Percentiles rank a stretch among this genome's conserved stretches.
These are phyloP conservation scores for Hyperoplus immaculatus DNA, from an alignment of 2,797 vertebrate species.

Conservation along the genomic window DNA sequence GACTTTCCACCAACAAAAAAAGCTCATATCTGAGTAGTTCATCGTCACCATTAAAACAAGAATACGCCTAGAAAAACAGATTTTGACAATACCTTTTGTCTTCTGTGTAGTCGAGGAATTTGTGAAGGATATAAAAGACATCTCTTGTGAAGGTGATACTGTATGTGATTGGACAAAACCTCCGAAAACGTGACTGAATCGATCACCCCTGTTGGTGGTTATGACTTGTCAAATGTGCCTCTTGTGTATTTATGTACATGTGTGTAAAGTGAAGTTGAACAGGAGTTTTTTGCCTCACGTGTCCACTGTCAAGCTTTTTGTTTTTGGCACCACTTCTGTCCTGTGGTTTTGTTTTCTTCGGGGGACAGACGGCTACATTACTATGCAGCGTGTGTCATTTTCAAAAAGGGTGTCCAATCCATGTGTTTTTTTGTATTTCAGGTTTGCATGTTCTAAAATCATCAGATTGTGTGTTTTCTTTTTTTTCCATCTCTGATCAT, in stretches of 20 bases:
- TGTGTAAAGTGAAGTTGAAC: constrained; percentile 66
- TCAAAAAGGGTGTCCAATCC: constrained; percentile 32
- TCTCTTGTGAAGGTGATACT: constrained; percentile 16
- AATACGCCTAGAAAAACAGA: constrained; percentile 18
- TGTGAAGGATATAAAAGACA: constrained; percentile 18
- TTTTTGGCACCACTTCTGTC: constrained; percentile 35
- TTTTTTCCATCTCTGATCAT: constrained; percentile 67
- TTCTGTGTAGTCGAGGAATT: constrained; percentile 20
- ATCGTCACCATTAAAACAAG: constrained; percentile 14
- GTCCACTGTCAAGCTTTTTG: constrained; percentile 33
- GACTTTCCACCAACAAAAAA: constrained; percentile 14
- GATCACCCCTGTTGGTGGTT: constrained; percentile 55
- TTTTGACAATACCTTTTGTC: constrained; percentile 1
- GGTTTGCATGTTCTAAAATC: constrained; percentile 77
- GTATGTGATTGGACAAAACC: constrained; percentile 21
- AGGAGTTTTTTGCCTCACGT: constrained; percentile 27
- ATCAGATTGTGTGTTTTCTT: constrained; percentile 63
- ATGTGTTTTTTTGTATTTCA: constrained; percentile 58
- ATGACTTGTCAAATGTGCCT: constrained; percentile 75
- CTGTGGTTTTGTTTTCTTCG: constrained; percentile 43
- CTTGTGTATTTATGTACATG: constrained; percentile 67
- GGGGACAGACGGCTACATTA: constrained; percentile 47
- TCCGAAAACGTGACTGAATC: constrained; percentile 47
- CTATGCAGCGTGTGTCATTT: constrained; percentile 41
- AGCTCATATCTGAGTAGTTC: neutral